These are phyloP conservation scores for Seriola rivoliana DNA, from an alignment of 2,113 vertebrate species.

Conservation along the genomic window DNA sequence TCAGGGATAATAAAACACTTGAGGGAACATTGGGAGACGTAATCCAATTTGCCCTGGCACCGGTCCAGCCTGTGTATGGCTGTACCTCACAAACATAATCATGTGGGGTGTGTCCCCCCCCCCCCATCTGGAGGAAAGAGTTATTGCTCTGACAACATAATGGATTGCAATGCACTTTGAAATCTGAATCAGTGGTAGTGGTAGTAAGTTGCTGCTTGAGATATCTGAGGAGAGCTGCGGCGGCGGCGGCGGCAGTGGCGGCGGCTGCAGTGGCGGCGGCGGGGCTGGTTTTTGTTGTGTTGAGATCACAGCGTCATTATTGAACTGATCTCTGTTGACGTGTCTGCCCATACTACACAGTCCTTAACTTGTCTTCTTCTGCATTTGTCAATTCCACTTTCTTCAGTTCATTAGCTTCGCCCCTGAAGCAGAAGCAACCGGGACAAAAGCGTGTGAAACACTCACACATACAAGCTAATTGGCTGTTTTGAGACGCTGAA, in stretches of 20 bases:
- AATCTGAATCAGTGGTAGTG: slow-evolving; percentile 4
- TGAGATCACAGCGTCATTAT: background rate
- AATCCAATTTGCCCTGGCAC: slow-evolving; percentile 82
- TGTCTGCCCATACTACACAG: background rate
- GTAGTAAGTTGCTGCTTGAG: background rate
- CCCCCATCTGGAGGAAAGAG: background rate
- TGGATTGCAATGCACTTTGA: slow-evolving; percentile 37
- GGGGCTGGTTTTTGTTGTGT: background rate
- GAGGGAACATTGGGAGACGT: slow-evolving; percentile 73
- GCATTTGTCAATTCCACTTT: background rate
- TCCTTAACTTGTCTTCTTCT: slow-evolving; percentile 9
- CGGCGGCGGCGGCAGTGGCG: no score
- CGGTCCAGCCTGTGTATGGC: slow-evolving; percentile 62
- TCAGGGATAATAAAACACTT: slow-evolving; percentile 79
- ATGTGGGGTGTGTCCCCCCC: slow-evolving; percentile 33
- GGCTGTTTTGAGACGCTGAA: background rate
- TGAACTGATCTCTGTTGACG: background rate
- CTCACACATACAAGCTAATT: background rate
- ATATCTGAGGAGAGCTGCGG: background rate
- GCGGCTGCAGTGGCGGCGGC: no score
- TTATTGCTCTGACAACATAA: slow-evolving; percentile 45
- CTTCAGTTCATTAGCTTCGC: background rate
- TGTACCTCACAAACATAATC: slow-evolving; percentile 67
- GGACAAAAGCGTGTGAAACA: background rate
- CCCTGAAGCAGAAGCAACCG: background rate